Conservation (phyloP, 2,797 vertebrate genomes). For the Acanthis flammea region DNA sequence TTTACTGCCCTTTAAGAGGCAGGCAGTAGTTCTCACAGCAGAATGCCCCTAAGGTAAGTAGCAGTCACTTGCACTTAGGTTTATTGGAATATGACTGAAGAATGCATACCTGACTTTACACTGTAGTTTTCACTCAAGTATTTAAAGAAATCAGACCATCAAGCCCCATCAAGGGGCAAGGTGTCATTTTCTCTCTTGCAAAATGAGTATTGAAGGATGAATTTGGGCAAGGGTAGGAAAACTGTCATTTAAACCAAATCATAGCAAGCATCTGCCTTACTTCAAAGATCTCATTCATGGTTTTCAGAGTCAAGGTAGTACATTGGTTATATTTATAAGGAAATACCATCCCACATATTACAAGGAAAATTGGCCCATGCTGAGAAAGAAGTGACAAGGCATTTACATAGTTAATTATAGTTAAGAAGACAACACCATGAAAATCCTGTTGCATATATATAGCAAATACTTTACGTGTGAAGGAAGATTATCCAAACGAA, state of each 20-base stretch:
- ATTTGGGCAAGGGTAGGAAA: not conserved
- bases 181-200: not conserved
- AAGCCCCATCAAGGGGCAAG: not conserved
- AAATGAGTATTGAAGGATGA: not conserved
- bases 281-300: not conserved
- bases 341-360: not conserved
- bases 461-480: not conserved
- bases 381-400: not conserved
- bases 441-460: not conserved
- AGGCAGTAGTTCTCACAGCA: not conserved
- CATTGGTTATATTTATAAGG: not conserved
- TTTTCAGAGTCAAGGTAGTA: not conserved
- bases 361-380: not conserved
- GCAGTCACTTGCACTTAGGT: accelerated
- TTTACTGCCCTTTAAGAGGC: not conserved
- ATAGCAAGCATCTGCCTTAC: not conserved
- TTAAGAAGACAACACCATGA: not conserved
- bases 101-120: not conserved
- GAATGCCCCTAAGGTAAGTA: not conserved
- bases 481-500: not conserved
- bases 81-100: not conserved
- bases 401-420: not conserved
- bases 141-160: not conserved
- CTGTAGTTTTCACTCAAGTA: not conserved
- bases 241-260: not conserved